Evolutionary conservation across 1,140 invertebrate species (phyloP).

Genomic region (Papilio helenus): DNA sequence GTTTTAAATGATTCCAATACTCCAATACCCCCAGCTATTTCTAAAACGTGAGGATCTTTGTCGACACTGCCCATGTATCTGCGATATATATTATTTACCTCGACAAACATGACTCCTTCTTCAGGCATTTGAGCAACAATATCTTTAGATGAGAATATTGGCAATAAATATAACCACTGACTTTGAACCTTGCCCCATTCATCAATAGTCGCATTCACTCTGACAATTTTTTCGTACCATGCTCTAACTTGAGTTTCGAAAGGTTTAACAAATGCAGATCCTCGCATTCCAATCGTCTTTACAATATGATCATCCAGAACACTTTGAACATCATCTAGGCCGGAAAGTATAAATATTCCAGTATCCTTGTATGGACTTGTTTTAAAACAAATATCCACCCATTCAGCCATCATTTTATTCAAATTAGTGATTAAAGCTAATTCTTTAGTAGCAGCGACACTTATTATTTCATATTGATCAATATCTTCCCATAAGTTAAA

Average conservation of each 20-base stretch:
- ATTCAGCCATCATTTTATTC: conserved; percentile 93
- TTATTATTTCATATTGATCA: conserved; percentile 93
- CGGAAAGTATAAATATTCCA: conserved; percentile 89
- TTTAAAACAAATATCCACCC: conserved; percentile 90
- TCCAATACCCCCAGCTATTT: conserved; percentile 87
- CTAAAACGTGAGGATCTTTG: conserved; percentile 89
- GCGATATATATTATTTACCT: conserved; percentile 91
- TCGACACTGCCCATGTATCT: conserved; percentile 90
- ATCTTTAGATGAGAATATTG: conserved; percentile 96
- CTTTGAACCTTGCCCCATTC: conserved; percentile 95
- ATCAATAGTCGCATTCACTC: conserved; percentile 91
- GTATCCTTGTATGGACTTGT: conserved; percentile 91
- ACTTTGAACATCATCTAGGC: conserved; percentile 93
- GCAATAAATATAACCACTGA: conserved; percentile 96
- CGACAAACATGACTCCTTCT: conserved; percentile 91
- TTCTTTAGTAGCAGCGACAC: conserved; percentile 95
- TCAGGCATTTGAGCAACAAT: conserved; percentile 97
- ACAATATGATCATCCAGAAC: conserved; percentile 95
- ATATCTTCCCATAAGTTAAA: conserved; percentile 89
- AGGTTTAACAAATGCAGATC: conserved; percentile 95
- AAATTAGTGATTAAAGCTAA: conserved; percentile 90
- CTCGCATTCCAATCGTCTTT: conserved; percentile 94
- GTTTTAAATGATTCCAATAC: conserved; percentile 90
- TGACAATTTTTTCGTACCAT: conserved; percentile 92
- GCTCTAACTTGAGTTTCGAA: conserved; percentile 90